Evolutionary conservation across 2,113 vertebrate species (phyloP), one percentile per base, ranked within the genome.

Genomic region (Ancistrus triradiatus): DNA sequence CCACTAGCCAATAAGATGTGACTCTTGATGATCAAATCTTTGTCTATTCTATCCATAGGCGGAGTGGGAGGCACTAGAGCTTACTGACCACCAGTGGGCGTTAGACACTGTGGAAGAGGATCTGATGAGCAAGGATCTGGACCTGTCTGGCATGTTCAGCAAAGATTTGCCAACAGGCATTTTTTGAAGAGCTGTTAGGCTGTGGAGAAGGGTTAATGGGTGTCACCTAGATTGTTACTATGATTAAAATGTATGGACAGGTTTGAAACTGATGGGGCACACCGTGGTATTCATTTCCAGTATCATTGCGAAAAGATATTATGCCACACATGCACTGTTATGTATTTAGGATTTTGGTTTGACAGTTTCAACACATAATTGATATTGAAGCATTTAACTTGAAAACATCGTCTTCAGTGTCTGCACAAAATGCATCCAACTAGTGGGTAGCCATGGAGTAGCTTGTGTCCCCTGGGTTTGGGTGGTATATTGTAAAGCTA

Each of bases 61-160:
- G 0, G 96, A 98, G 72, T 98, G 96, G 96, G 96, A 98, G 78
- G 96, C 95, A 35, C 79, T 98, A 72, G 96, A 98, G 75, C 66
- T 98, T 73, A 97, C 95, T 0, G 96, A 98, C 80, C 96, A 98
- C 81, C 93, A 96, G 55, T 98, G 96, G 96, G 96, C 96, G 0
- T 87, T 98, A 15, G 96, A 98, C 59, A 91, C 89, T 33, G 92
- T 98, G 17, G 96, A 98, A 79, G 96, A 98, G 4, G 94, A 98
- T 68, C 90, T 98, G 66, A 95, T 98, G 95, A 89, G 91, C 79
- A 92, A 88, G 74, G 96, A 98, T 68, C 91, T 98, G 74, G 92
- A 95, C 81, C 90, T 98, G 28, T 93, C 97, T 81, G 93, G 93
- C 83, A 93, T 98, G 92, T 98, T 98, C 81, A 97, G 91, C 76